Evolutionary conservation across 2,113 vertebrate species (phyloP).

Genomic region (Taurulus bubalis): DNA sequence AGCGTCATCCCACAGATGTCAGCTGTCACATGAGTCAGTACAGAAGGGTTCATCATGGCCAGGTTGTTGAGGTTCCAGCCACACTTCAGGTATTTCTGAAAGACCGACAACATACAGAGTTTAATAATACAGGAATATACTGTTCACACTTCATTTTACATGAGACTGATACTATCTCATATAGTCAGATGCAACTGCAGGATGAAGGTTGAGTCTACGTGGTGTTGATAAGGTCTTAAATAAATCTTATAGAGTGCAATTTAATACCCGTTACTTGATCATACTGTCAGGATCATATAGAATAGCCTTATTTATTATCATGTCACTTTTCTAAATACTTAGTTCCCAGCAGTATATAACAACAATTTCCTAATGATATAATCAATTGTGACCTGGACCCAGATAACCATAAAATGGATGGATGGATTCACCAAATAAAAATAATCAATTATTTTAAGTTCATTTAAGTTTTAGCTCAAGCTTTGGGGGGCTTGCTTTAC

Average conservation of each 20-base stretch:
- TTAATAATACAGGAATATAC: neutral
- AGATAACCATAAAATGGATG: neutral
- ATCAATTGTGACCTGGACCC: neutral
- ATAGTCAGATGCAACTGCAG: neutral
- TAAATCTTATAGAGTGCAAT: neutral
- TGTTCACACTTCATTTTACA: neutral
- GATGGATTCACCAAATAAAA: neutral
- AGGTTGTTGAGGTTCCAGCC: slow-evolving; percentile 99
- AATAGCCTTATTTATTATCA: neutral
- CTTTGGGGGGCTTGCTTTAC: neutral
- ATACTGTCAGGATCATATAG: neutral
- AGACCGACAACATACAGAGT: neutral
- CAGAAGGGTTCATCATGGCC: slow-evolving; percentile 97
- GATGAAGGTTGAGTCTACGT: too few relatives aligned
- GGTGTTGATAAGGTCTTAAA: too few relatives aligned
- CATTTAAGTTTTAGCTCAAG: neutral
- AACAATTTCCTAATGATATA: neutral
- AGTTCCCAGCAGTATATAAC: too few relatives aligned
- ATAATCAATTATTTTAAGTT: neutral
- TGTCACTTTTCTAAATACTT: neutral
- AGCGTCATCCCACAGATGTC: slow-evolving; percentile 99
- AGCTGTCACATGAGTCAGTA: slow-evolving; percentile 95
- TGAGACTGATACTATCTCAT: neutral
- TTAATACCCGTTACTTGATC: neutral
- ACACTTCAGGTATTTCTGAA: slow-evolving; percentile 93